Evolutionary conservation across 2,113 vertebrate genomes (phyloP), one percentile per base, ranked within the genome.

Genomic region (Tylochromis polylepis): DNA sequence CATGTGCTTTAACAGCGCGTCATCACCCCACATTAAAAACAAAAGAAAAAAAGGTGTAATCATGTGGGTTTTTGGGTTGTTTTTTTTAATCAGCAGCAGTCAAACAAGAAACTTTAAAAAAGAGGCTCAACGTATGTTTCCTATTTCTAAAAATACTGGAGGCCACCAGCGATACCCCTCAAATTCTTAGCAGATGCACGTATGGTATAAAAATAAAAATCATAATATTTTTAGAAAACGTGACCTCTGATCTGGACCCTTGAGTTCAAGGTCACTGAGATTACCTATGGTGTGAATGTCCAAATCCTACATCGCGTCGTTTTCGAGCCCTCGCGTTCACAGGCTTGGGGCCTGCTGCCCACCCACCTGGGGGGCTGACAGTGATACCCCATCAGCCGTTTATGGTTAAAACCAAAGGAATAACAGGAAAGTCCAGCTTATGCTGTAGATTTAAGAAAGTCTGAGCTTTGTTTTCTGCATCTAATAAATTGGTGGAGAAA

Each of bases 381-480:
- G 31, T 2, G 31, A 34, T 7, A 34, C 4, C 31, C 31, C 31
- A 31, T 5, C 31, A 31, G 31, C 31, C 5, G 7, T 34, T 34
- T 34, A 34, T 7, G 34, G 6, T 38, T 38, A 10, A 38, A 38
- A 38, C 36, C 2, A 2, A 6, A 49, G 15, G 5, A 49, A 16
- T 15, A 24, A 70, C 36, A 70, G 6, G 22, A 15, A 67, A 0
- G 62, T n/a, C 34, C 0, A 1, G 34, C 2, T 8, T 51, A 51
- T 51, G 46, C 22, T 72, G 14, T 46, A 49, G 41, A 11, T 72
- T 18, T 0, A 27, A 27, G 14, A 18, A 49, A 75, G 22, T 29
- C 67, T 5, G 14, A 18, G 15, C 5, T 11, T 75, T 75, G 70
- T 75, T 75, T 75, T 29, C 16, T 0, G 43, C 24, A 49, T 29